Evolutionary conservation across 1,140 invertebrate genomes (phyloP).

Genomic region (Lethrus apterus): DNA sequence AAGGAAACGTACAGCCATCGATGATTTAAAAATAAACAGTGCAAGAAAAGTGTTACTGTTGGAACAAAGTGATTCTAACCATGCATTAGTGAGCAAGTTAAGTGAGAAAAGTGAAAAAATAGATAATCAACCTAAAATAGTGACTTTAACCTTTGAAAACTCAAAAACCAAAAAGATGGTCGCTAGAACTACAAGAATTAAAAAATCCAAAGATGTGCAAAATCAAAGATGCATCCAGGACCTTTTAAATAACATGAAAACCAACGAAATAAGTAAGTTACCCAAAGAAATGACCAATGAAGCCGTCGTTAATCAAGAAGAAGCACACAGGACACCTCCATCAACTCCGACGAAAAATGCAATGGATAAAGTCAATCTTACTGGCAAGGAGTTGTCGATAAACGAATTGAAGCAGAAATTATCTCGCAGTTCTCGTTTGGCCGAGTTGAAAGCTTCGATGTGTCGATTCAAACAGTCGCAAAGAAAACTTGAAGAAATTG

Average conservation of each 20-base stretch:
- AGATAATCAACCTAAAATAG: neutral
- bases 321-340: slow-evolving; percentile 26
- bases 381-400: slow-evolving; percentile 51
- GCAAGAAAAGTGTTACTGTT: slow-evolving; percentile 49
- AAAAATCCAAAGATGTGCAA: neutral
- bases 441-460: slow-evolving; percentile 57
- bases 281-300: slow-evolving; percentile 1
- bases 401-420: slow-evolving; percentile 60
- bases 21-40: slow-evolving; percentile 52
- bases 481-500: slow-evolving; percentile 44
- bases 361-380: slow-evolving; percentile 38
- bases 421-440: slow-evolving; percentile 53
- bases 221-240: slow-evolving; percentile 22
- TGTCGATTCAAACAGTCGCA: slow-evolving; percentile 50
- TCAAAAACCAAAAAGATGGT: neutral
- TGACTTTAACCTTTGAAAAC: neutral
- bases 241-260: slow-evolving; percentile 11
- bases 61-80: neutral
- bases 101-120: slow-evolving; percentile 3
- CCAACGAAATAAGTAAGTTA: slow-evolving; percentile 3
- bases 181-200: slow-evolving; percentile 4
- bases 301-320: slow-evolving; percentile 2
- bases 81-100: no score
- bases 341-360: slow-evolving; percentile 39
- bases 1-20: slow-evolving; percentile 58